Percentiles rank a stretch among this genome's conserved stretches.
Evolutionary conservation across 2,797 vertebrate species (phyloP).

Genomic region (Catamblyrhynchus diadema): DNA sequence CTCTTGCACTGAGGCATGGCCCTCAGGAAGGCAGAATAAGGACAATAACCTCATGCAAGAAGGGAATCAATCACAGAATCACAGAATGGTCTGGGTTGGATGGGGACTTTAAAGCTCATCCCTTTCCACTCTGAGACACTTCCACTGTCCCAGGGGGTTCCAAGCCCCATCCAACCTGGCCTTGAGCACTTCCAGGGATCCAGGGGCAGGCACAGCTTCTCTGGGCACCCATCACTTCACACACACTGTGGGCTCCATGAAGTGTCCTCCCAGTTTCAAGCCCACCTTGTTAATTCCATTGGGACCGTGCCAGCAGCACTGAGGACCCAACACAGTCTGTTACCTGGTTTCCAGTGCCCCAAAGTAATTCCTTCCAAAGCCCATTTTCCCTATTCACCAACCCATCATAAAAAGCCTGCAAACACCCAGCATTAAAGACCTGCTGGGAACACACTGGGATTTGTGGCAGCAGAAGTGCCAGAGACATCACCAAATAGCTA

Average conservation of each 20-base stretch:
- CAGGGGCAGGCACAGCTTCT: not conserved
- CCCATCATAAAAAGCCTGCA: not conserved
- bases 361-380: slow-evolving; percentile 39
- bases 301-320: accelerated
- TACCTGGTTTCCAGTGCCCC: not conserved
- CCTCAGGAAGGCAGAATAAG: not conserved
- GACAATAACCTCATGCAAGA: not conserved
- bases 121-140: not conserved
- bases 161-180: not conserved
- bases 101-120: not conserved
- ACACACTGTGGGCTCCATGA: not conserved
- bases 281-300: not conserved
- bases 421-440: slow-evolving; percentile 1
- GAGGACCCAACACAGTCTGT: not conserved
- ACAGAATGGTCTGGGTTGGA: not conserved
- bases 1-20: accelerated
- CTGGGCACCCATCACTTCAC: not conserved
- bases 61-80: not conserved
- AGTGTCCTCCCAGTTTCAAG: not conserved
- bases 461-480: not conserved
- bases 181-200: not conserved
- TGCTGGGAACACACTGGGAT: not conserved
- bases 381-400: not conserved
- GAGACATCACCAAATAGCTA: slow-evolving; percentile 62
- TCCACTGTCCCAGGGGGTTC: not conserved